phyloP scores from a whole-genome alignment of 2,113 vertebrate species.

The Cyanoderma ruficeps region DNA sequence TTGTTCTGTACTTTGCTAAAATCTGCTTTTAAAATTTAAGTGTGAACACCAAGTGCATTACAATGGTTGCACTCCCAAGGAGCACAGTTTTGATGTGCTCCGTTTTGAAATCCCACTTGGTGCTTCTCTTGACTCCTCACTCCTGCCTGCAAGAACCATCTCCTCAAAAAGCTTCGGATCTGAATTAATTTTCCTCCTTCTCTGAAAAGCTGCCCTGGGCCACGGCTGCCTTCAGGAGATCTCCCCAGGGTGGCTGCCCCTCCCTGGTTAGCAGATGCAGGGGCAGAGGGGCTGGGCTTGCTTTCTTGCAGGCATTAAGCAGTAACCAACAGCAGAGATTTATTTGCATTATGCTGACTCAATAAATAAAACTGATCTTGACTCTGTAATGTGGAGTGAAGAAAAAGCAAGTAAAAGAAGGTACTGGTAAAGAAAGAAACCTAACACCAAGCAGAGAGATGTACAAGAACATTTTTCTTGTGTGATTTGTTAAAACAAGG shows the following conservation, averaged over 20 bases:
- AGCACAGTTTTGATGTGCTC: accelerated
- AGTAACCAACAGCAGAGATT: background rate
- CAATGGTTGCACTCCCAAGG: background rate
- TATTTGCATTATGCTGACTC: background rate
- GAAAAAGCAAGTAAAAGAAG: background rate
- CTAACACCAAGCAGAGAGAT: background rate
- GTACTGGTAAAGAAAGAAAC: background rate
- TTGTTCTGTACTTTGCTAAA: background rate
- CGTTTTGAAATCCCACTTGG: background rate
- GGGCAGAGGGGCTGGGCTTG: background rate
- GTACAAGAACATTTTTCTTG: background rate
- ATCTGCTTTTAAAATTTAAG: background rate
- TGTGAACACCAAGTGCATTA: background rate
- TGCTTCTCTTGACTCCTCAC: background rate
- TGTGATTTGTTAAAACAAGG: background rate
- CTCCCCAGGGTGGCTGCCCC: background rate
- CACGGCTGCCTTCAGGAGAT: background rate
- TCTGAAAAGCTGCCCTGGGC: background rate
- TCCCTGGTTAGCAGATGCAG: background rate
- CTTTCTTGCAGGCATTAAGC: background rate
- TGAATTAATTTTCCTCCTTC: background rate
- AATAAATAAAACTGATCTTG: background rate
- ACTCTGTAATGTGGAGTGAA: background rate
- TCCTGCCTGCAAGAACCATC: background rate
- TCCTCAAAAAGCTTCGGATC: background rate